phyloP scores from a whole-genome alignment of 2,888 invertebrate species.

The Hydroisotoma schaefferi region DNA sequence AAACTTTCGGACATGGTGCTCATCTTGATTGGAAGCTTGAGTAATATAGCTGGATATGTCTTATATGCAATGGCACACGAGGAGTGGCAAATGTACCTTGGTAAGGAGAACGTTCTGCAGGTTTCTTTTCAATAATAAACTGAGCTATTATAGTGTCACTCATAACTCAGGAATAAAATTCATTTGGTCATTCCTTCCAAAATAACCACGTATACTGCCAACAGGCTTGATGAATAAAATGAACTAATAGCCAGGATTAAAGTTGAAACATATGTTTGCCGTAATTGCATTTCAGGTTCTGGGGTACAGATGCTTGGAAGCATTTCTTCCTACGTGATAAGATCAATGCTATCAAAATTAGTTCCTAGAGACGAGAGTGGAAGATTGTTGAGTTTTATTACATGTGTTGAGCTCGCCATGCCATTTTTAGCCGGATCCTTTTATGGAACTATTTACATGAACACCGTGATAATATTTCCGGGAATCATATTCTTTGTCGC shows the following conservation, averaged over 20 bases:
- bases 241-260: no score
- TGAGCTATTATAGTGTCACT: background rate
- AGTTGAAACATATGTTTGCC: no score
- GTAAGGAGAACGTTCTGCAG: conserved; percentile 16
- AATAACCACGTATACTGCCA: no score
- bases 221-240: no score
- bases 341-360: conserved; percentile 62
- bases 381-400: conserved; percentile 48
- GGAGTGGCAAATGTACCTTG: conserved; percentile 34
- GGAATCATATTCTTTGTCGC: conserved; percentile 61
- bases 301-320: conserved; percentile 57
- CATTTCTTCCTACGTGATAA: conserved; percentile 58
- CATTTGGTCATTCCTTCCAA: no score
- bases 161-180: no score
- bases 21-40: conserved; percentile 21
- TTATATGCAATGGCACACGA: conserved; percentile 25
- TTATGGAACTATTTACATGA: conserved; percentile 63
- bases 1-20: conserved; percentile 22
- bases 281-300: conserved; percentile 52
- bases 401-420: conserved; percentile 62
- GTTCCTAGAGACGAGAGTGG: conserved; percentile 60
- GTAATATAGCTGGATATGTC: conserved; percentile 27
- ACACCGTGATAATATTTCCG: conserved; percentile 58
- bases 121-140: no score
- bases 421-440: conserved; percentile 62